Conservation (phyloP, 2,113 vertebrate genomes). For the Oxygymnocypris stewartii region DNA sequence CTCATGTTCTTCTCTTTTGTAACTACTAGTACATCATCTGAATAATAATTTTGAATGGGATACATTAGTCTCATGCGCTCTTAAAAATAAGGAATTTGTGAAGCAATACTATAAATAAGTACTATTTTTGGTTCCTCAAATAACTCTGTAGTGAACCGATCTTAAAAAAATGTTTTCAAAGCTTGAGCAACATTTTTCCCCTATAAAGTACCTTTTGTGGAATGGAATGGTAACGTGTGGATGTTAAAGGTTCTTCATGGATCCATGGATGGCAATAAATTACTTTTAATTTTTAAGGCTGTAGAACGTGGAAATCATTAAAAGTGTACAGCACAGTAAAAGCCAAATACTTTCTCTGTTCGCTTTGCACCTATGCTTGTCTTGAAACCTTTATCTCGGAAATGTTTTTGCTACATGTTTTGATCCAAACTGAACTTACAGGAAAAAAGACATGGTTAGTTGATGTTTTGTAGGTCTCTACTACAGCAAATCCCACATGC, state of each 20-base stretch:
- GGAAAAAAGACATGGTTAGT: neutral
- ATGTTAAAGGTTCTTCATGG: neutral
- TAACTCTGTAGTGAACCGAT: neutral
- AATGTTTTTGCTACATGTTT: neutral
- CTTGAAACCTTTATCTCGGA: neutral
- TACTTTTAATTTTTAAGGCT: neutral
- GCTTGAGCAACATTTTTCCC: neutral
- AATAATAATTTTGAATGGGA: neutral
- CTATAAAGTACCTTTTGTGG: neutral
- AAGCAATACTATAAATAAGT: neutral
- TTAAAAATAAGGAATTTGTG: neutral
- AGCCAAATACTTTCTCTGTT: neutral
- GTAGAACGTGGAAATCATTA: neutral
- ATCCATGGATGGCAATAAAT: neutral
- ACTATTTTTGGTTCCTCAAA: neutral
- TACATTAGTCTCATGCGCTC: neutral
- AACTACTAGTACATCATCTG: neutral
- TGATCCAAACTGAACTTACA: conserved; percentile 4
- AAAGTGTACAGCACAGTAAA: neutral
- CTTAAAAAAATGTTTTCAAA: neutral
- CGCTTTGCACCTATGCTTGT: neutral
- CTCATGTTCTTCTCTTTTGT: neutral
- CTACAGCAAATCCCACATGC: neutral
- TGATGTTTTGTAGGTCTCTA: neutral
- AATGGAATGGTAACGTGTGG: neutral